Evolutionary conservation across 1,140 invertebrate genomes (phyloP), one percentile per base, ranked within the genome.

Genomic region (Thalassaphorura encarpata): DNA sequence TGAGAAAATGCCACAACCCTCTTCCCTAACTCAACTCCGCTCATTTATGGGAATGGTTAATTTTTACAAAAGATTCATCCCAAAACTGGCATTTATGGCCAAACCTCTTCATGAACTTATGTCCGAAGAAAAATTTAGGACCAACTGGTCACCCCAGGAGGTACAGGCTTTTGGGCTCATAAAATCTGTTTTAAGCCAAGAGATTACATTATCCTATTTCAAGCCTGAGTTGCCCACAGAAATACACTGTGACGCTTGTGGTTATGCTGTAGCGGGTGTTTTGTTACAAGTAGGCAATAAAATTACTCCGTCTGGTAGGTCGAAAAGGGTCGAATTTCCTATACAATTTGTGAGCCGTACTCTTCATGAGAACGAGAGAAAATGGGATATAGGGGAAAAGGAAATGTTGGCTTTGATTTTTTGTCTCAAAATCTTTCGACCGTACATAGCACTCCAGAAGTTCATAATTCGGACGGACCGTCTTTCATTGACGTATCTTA

Each of bases 401-500:
- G 42, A 43, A 21, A 21, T 21, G 19, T 23, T 43, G 8, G 42
- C 42, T 18, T 21, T 43, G 18, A 43, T 43, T n/a, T 23, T 18
- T 18, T 43, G 11, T 18, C 42, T 43, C 16, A 11, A 43, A 11
- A 23, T 43, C 6, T 43, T 43, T 21, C 6, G 33, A 36, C 33
- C 33, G 8, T 36, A 36, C 33, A 11, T 36, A n/a, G 33, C 33
- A 11, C n/a, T 36, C 8, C 33, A n/a, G 8, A 8, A 36, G 8
- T 36, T 36, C n/a, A 36, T n/a, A 8, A 36, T 36, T 11, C 8
- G n/a, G n/a, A 36, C 33, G 33, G 33, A 36, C n/a, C 33, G 24
- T 19, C 2, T 52, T 18, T 40, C 51, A 11, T 19, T 52, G 6
- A 52, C 33, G 8, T 52, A 41, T 26, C 51, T 52, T 16, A 13